These are phyloP conservation scores for Sebastes itinus DNA, from an alignment of 2,797 vertebrate genomes.

Conservation along the genomic window DNA sequence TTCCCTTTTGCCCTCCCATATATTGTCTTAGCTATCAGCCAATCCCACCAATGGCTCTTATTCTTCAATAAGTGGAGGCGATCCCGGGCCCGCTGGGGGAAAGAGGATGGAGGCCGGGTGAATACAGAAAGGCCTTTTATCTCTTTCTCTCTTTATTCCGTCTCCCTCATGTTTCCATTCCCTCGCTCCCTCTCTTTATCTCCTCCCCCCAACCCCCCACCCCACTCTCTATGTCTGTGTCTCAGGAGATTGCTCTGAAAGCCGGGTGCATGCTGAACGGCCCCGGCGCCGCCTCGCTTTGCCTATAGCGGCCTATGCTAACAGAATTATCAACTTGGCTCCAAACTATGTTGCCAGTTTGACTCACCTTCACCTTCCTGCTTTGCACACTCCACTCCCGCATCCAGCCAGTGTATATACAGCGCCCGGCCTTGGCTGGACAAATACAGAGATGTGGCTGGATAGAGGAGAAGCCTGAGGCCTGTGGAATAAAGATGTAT, in stretches of 20 bases:
- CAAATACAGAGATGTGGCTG: conserved; percentile 21
- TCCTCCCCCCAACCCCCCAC: conserved; percentile 6
- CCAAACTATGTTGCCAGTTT: conserved; percentile 28
- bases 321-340: conserved; percentile 66
- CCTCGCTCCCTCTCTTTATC: conserved; percentile 54
- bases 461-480: conserved; percentile 23
- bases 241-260: conserved; percentile 58
- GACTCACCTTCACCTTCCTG: conserved; percentile 57
- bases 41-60: conserved; percentile 60
- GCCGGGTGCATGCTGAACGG: conserved; percentile 48
- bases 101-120: conserved; percentile 52
- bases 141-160: conserved; percentile 65
- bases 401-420: not conserved
- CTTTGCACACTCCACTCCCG: not conserved
- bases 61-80: conserved; percentile 69
- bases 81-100: conserved; percentile 49
- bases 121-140: conserved; percentile 74
- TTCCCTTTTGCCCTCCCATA: conserved; percentile 51
- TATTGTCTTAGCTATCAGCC: conserved; percentile 70
- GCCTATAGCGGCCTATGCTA: conserved; percentile 46
- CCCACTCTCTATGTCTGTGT: conserved; percentile 33
- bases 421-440: conserved; percentile 28
- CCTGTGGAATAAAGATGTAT: conserved; percentile 51
- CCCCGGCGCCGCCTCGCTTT: not conserved
- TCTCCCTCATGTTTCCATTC: conserved; percentile 59